Evolutionary conservation across 2,797 vertebrate species (phyloP), one percentile per base, ranked within the genome.

Genomic region (Streptopelia turtur): DNA sequence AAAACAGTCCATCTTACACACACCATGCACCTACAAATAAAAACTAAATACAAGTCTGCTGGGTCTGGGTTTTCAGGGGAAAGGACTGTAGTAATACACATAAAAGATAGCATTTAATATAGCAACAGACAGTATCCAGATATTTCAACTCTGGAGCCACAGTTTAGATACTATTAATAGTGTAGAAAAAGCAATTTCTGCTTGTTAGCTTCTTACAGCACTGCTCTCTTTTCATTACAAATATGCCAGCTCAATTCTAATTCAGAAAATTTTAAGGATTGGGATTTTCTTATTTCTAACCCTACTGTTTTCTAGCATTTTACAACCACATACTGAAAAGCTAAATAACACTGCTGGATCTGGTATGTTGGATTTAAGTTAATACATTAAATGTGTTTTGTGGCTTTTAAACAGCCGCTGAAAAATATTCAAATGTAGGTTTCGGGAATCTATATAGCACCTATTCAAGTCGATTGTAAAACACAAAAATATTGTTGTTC

Each of bases 361-460:
- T 85, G 59, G 88, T 43, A 22, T 60, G 49, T 49, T 94, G 35
- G 33, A 35, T 93, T 96, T 89, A 84, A 92, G 87, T 96, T 95
- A 89, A 70, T 72, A 77, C 33, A 77, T 11, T 39, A 94, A 93
- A 64, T 22, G 9, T 87, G 39, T 72, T 45, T 83, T 55, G 17
- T 68, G 22, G 39, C 49, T 96, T 94, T 93, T 59, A 82, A 94
- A 70, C 71, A 69, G 47, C 70, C 86, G 15, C 76, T 83, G 66
- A 83, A 82, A 88, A 89, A 45, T 66, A 69, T 52, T 64, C 39
- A 87, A 66, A 35, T 30, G 35, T 69, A 82, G 33, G 21, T 79
- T 90, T 96, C 87, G 81, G 77, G 75, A 95, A 85, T 69, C 63
- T 81, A 12, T 71, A 76, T 23, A 59, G 21, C 22, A 77, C 13